These are phyloP conservation scores for Thera obeliscata DNA, from an alignment of 2,888 invertebrate species.

Conservation along the genomic window DNA sequence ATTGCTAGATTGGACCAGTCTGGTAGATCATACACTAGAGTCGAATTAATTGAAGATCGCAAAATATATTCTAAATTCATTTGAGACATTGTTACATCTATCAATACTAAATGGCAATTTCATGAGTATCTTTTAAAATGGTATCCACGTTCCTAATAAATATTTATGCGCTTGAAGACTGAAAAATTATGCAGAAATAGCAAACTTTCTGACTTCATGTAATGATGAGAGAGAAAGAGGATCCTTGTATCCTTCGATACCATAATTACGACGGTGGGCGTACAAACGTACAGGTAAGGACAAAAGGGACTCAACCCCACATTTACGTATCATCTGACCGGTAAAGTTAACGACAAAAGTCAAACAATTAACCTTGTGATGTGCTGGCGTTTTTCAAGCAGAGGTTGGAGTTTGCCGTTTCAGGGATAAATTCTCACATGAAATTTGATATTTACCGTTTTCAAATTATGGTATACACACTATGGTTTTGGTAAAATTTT, in stretches of 20 bases:
- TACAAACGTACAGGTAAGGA: slow-evolving; percentile 34
- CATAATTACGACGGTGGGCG: slow-evolving; percentile 55
- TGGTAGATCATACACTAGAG: too few species aligned
- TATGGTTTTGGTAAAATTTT: neutral
- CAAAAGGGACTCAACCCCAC: slow-evolving; percentile 52
- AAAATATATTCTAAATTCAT: neutral
- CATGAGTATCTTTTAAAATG: too few species aligned
- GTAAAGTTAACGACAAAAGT: slow-evolving; percentile 66
- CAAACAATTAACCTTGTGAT: slow-evolving; percentile 71
- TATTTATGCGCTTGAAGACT: slow-evolving; percentile 64
- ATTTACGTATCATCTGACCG: slow-evolving; percentile 65
- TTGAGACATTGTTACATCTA: slow-evolving; percentile 47
- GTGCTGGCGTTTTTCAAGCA: slow-evolving; percentile 60
- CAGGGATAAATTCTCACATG: slow-evolving; percentile 62
- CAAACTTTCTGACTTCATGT: slow-evolving; percentile 45
- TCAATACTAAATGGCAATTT: slow-evolving; percentile 61
- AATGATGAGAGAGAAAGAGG: slow-evolving; percentile 36
- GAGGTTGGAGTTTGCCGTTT: slow-evolving; percentile 42
- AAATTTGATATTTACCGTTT: slow-evolving; percentile 58
- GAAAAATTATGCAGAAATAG: slow-evolving; percentile 62
- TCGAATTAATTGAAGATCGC: neutral
- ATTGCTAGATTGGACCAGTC: too few species aligned
- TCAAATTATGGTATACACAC: slow-evolving; percentile 18
- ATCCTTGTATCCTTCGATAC: slow-evolving; percentile 44
- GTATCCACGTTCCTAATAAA: too few species aligned